Base-by-base conservation (phyloP, 2,113 vertebrate species). In the Corvus hawaiiensis region DNA sequence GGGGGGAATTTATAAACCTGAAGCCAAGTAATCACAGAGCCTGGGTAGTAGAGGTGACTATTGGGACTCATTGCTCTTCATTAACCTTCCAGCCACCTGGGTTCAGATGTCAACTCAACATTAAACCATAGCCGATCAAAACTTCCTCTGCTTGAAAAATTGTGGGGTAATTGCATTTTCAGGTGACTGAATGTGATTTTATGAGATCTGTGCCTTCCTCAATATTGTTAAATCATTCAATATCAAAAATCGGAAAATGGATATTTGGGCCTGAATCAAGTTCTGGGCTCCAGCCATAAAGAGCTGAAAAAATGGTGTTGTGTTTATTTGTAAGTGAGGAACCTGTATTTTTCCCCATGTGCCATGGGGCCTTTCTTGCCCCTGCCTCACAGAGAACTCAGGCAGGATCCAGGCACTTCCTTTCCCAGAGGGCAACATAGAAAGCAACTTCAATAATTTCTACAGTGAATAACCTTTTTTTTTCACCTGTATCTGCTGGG, bases 111-210 rank as follows among this genome's bases (percentile, higher is more conserved):
- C 74, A 89, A 37, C 69, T 72, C 61, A 56, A 17, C 62, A 35
- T 79, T 84, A 93, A 91, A 51, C 71, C 1, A 2, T 37, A 49
- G n/a, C 77, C 11, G 21, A 84, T 91, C 84, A 68, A 84, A 96
- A 92, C 41, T 54, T 64, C 2, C 66, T 67, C 44, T 0, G 0
- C 72, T 86, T 87, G 77, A 90, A 93, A 87, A 89, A 76, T 61
- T 48, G 52, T 22, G 44, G 74, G 84, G 69, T 91, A 93, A 93
- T 91, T 19, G 49, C 23, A 20, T 89, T 94, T 89, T 73, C 74
- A 87, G 22, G 73, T 69, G 87, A 18, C 32, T 59, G 63, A 79
- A 61, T 89, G 64, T 46, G 41, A 58, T 91, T 94, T 91, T 64
- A 44, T 64, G 55, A 87, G 66, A 49, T n/a, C 72, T 26, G 46